phyloP scores from a whole-genome alignment of 37 sponge, comb jelly and placozoan species.

The Beroe ovata region DNA sequence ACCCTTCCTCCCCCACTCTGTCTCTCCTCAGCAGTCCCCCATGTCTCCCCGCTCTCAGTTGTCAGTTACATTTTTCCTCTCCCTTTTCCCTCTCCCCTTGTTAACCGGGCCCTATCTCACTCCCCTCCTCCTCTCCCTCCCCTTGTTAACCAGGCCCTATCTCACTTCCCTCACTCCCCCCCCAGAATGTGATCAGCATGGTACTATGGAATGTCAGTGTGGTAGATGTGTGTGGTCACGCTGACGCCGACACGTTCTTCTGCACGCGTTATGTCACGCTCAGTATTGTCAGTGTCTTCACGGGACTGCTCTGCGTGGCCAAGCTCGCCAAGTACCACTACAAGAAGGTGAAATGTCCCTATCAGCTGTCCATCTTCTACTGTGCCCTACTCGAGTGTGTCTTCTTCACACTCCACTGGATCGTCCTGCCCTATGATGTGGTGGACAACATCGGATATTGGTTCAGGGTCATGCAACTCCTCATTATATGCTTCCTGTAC shows the following conservation, averaged over 20 bases:
- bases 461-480: conserved; percentile 58
- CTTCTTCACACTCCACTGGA: conserved; percentile 52
- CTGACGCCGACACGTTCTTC: conserved; percentile 22
- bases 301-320: conserved; percentile 8
- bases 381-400: conserved; percentile 53
- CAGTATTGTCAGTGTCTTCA: conserved; percentile 14
- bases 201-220: conserved; percentile 50
- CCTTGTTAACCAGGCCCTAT: background rate
- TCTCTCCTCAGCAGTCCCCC: too few species aligned
- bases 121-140: background rate
- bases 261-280: conserved; percentile 31
- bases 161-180: background rate
- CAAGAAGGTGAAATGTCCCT: conserved; percentile 53
- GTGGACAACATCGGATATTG: conserved; percentile 57
- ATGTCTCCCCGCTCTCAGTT: too few species aligned
- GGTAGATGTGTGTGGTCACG: conserved; percentile 4
- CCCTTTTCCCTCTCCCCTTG: too few species aligned
- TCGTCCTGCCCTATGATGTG: conserved; percentile 16
- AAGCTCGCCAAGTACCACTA: conserved; percentile 66
- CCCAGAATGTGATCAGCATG: background rate
- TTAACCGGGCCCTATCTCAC: background rate
- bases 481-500: conserved; percentile 39
- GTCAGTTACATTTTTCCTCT: too few species aligned
- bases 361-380: conserved; percentile 58
- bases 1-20: too few species aligned